phyloP scores from a whole-genome alignment of 1,140 invertebrate species.

The Diorhabda carinulata region DNA sequence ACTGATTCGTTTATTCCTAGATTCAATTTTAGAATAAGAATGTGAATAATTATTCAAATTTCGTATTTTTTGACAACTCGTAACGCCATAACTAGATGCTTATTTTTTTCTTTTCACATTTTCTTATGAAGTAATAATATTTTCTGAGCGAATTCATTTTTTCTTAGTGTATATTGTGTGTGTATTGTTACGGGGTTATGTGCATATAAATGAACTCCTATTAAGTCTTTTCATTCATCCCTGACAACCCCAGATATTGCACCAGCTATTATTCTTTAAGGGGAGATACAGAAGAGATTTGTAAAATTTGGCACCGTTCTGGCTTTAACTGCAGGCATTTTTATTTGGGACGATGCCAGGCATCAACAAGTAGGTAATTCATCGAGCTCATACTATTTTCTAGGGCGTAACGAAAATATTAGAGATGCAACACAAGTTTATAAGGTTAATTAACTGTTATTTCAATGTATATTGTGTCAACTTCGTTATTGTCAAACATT shows the following conservation, averaged over 20 bases:
- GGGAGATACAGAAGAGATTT: neutral
- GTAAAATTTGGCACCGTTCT: slow-evolving; percentile 4
- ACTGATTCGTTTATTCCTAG: no score
- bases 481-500: neutral
- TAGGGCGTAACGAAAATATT: no score
- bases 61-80: no score
- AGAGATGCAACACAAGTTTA: neutral
- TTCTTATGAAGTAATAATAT: no score
- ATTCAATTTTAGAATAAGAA: no score
- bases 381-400: neutral
- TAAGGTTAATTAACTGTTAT: no score
- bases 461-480: neutral
- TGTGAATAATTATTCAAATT: no score
- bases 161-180: no score
- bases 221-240: slow-evolving; percentile 14
- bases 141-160: no score
- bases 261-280: slow-evolving; percentile 9
- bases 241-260: slow-evolving; percentile 11
- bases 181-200: slow-evolving; percentile 28
- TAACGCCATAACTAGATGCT: no score
- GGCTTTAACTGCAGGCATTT: slow-evolving; percentile 9
- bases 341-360: neutral
- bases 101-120: no score
- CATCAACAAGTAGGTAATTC: slow-evolving; percentile 13
- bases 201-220: slow-evolving; percentile 33